Evolutionary conservation across 2,113 vertebrate genomes (phyloP), one percentile per base, ranked within the genome.

Genomic region (Empidonax traillii): DNA sequence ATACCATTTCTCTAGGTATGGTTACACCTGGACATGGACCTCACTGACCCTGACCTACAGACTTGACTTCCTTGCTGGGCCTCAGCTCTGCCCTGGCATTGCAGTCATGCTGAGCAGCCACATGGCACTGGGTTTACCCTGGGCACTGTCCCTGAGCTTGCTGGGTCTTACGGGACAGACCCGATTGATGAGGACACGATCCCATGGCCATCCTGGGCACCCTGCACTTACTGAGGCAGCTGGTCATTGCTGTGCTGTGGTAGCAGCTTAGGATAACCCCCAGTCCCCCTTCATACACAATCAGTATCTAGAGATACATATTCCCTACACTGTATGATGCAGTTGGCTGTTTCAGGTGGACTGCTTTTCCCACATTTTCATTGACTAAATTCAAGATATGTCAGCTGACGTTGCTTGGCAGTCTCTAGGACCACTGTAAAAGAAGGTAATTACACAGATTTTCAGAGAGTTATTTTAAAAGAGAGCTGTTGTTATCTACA

Each of bases 41-140:
- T 61, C 51, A 18, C 3, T 71, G 41, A 39, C 16, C 37, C 17
- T 51, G 17, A 30, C 46, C 10, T 77, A 23, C 25, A 59, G 35
- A 53, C 28, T 28, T 69, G 30, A 24, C 41, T 77, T 51, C 19
- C 44, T 5, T 3, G 9, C 14, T 65, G 13, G 17, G 51, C 13
- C 8, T 68, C 81, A 68, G 49, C 27, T 63, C 19, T 63, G 14
- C 15, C 10, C 35, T 55, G 73, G 28, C 33, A 43, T 11, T 1
- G 3, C 9, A 18, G 15, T 30, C 24, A 33, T 6, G 6, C 37
- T 0, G 0, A 74, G 12, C 24, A 81, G 23, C 9, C 55, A 19
- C 23, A 10, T 1, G 33, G 22, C 12, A 75, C 56, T 72, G 22
- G 37, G 13, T 82, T 67, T 72, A 24, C 15, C 17, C 17, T 3